Percentiles rank a stretch among this genome's conserved stretches.
Conservation (phyloP, 2,888 invertebrate species). For the Bombyx huttoni region DNA sequence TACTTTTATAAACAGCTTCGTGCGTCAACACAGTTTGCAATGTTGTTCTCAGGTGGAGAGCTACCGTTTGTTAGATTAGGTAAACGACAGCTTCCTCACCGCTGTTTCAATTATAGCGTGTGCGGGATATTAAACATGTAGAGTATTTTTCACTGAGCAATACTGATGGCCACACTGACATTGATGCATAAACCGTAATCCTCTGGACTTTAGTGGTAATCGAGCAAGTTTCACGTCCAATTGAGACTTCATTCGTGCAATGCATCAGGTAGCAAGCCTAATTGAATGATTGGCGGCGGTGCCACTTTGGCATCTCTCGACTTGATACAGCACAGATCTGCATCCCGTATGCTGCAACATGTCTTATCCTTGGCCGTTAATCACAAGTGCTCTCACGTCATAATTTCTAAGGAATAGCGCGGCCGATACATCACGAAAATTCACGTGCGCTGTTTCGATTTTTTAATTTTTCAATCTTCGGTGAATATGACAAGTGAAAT, state of each 20-base stretch:
- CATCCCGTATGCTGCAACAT: conserved; percentile 33
- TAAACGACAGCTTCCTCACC: too few species aligned
- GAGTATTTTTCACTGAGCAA: too few species aligned
- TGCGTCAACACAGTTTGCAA: neutral
- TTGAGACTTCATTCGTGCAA: conserved; percentile 18
- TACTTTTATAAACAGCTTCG: neutral
- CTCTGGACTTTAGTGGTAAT: conserved; percentile 1
- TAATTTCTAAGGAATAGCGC: neutral
- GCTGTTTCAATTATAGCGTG: too few species aligned
- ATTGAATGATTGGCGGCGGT: conserved; percentile 59
- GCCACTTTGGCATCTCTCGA: conserved; percentile 52
- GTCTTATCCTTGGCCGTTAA: conserved; percentile 31
- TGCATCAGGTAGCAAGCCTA: conserved; percentile 30
- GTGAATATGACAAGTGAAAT: too few species aligned
- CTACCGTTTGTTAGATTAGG: too few species aligned
- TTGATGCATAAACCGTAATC: neutral
- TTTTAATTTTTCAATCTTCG: too few species aligned
- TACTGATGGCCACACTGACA: too few species aligned
- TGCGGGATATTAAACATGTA: too few species aligned
- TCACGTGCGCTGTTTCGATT: neutral
- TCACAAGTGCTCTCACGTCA: conserved; percentile 9
- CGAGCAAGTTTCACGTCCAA: conserved; percentile 16
- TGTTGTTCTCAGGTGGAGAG: neutral
- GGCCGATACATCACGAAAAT: neutral
- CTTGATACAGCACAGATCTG: conserved; percentile 44